phyloP scores from a whole-genome alignment of 2,888 invertebrate species.

The Spilarctia lutea region DNA sequence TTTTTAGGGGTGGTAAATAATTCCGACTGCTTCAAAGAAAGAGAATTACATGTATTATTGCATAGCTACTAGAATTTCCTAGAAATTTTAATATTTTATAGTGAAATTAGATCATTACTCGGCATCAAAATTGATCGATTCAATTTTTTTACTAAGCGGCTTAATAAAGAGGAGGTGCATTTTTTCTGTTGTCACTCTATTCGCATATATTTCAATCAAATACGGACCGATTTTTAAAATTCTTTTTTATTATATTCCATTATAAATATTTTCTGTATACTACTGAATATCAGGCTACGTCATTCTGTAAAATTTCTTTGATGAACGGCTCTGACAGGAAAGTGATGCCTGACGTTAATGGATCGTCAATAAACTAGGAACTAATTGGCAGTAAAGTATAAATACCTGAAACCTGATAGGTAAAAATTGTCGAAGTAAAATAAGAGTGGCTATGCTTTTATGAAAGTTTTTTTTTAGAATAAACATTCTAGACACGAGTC shows the following conservation, averaged over 20 bases:
- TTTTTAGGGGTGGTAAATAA: not conserved
- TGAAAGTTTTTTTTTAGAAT: not conserved
- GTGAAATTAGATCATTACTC: no score
- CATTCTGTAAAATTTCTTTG: not conserved
- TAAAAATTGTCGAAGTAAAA: not conserved
- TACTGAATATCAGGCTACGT: not conserved
- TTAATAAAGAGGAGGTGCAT: no score
- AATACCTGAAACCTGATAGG: not conserved
- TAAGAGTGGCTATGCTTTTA: not conserved
- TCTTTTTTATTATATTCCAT: not conserved
- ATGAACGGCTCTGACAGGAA: not conserved
- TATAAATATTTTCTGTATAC: not conserved
- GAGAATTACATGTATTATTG: not conserved
- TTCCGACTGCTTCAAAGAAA: not conserved
- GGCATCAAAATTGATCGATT: no score
- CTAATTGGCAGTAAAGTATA: not conserved
- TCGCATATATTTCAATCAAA: no score
- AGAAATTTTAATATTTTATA: not conserved
- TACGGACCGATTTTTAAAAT: no score
- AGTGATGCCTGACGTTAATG: conserved; percentile 7
- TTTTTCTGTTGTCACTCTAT: no score
- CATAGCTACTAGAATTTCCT: not conserved
- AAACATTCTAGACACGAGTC: not conserved
- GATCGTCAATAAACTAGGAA: conserved; percentile 1
- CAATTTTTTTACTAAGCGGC: no score